Percentiles rank a stretch among this genome's conserved stretches.
These are phyloP conservation scores for Brachyistius frenatus DNA, from an alignment of 2,113 vertebrate species.

Conservation along the genomic window DNA sequence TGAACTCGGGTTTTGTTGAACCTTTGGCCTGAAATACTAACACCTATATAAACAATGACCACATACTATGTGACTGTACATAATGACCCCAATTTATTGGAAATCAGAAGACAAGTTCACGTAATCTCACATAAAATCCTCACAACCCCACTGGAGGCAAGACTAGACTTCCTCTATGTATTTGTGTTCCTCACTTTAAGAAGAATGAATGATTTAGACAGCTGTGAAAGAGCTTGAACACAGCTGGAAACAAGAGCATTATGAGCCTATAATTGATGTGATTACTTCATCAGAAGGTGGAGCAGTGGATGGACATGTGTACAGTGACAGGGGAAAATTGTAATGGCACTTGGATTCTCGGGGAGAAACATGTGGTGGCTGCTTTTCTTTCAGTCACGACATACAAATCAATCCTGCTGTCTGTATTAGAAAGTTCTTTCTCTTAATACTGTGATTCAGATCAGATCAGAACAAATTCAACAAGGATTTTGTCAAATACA, in stretches of 20 bases:
- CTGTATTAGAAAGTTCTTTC: neutral
- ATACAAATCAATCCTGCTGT: neutral
- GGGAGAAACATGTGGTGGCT: neutral
- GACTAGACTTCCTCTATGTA: slow-evolving; percentile 20
- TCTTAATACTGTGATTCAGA: neutral
- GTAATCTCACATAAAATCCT: slow-evolving; percentile 34
- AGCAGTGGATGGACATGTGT: slow-evolving; percentile 44
- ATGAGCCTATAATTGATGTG: slow-evolving; percentile 45
- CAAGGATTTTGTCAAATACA: slow-evolving; percentile 5
- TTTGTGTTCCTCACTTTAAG: slow-evolving; percentile 16
- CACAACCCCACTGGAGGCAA: slow-evolving; percentile 18
- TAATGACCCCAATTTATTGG: slow-evolving; percentile 64
- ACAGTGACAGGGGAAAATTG: slow-evolving; percentile 35
- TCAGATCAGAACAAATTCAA: slow-evolving; percentile 1
- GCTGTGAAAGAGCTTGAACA: slow-evolving; percentile 23
- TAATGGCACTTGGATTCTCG: slow-evolving; percentile 52
- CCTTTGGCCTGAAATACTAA: neutral
- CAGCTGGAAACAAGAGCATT: slow-evolving; percentile 12
- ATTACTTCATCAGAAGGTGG: slow-evolving; percentile 40
- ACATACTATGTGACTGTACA: slow-evolving; percentile 53
- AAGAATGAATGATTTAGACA: slow-evolving; percentile 49
- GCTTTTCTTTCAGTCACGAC: neutral
- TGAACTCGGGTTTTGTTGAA: no score
- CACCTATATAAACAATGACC: slow-evolving; percentile 30
- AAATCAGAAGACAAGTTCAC: slow-evolving; percentile 59